Evolutionary conservation across 2,113 vertebrate species (phyloP).

Genomic region (Pseudorasbora parva): DNA sequence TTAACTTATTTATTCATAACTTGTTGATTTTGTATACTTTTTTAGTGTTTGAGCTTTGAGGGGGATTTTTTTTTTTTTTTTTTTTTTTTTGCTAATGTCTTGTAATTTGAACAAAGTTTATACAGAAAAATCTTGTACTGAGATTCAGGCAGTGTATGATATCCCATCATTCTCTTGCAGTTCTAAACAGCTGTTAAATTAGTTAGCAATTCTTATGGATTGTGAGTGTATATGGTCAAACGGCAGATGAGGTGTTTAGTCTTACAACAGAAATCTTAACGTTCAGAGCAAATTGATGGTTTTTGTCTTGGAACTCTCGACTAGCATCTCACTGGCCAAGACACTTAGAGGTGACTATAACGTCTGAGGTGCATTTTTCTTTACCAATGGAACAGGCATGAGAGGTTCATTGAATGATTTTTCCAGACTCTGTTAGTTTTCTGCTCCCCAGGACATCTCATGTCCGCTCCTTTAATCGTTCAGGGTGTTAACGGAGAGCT

Average conservation of each 20-base stretch:
- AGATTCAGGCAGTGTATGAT: not conserved
- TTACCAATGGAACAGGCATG: slow-evolving; percentile 21
- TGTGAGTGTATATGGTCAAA: not conserved
- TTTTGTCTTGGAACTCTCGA: not conserved
- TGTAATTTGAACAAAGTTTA: not conserved
- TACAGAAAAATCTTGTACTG: too few species aligned
- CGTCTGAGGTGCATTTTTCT: not conserved
- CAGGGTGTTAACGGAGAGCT: slow-evolving; percentile 38
- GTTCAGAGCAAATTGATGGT: slow-evolving; percentile 23
- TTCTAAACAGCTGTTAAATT: not conserved
- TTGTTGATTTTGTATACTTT: too few species aligned
- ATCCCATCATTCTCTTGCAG: not conserved
- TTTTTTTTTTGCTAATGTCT: not conserved
- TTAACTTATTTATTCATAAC: too few species aligned
- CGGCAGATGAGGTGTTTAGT: not conserved
- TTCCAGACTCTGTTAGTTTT: slow-evolving; percentile 49
- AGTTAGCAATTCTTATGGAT: slow-evolving; percentile 10
- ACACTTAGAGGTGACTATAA: not conserved
- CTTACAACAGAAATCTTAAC: slow-evolving; percentile 5
- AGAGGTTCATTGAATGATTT: slow-evolving; percentile 40
- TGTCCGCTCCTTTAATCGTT: slow-evolving; percentile 17
- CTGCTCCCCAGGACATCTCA: not conserved
- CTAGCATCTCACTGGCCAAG: not conserved
- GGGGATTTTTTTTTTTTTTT: too few species aligned
- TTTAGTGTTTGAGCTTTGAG: too few species aligned